Evolutionary conservation across 2,888 invertebrate genomes (phyloP), one percentile per base, ranked within the genome.

Genomic region (Meganola albula): DNA sequence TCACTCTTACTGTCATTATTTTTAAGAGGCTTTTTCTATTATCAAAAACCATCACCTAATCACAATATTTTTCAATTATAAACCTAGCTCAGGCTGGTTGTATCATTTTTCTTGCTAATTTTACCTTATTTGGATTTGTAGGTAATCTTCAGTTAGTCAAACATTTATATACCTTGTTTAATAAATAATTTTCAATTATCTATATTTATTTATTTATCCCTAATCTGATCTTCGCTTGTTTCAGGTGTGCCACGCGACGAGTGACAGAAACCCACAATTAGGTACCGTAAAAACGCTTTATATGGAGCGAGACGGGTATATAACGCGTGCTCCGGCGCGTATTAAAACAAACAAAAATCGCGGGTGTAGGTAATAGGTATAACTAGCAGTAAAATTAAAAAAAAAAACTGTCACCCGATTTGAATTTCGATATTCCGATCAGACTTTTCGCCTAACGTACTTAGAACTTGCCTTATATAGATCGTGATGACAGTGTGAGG

Each of bases 261-360:
- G 64, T 64, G 67, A 75, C 44, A 66, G 69, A 65, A 74, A 72
- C 61, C 47, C 54, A 58, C 60, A 42, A 63, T 55, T 63, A 53
- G 58, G 63, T 58, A 53, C 62, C 48, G 48, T 40, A 47, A 65
- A 72, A 78, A 66, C 71, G 69, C 73, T 70, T 80, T 83, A 83
- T 82, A 83, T 83, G 83, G 82, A 83, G 83, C 79, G 72, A 63
- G 76, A 75, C 74, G 69, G 74, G 72, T 62, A 67, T 58, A 74
- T 53, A 44, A 58, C 73, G 70, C 77, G 80, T 63, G 73, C 67
- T 66, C 53, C 72, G 76, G 63, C 82, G 70, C 79, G 75, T 48
- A 64, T 54, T 46, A 69, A 58, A 65, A 66, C 64, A 66, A 64
- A 74, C 65, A 70, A 66, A 67, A 70, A 54, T 58, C 67, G 67